Base-by-base conservation (phyloP, 2,888 invertebrate genomes). In the Pollenia angustigena region DNA sequence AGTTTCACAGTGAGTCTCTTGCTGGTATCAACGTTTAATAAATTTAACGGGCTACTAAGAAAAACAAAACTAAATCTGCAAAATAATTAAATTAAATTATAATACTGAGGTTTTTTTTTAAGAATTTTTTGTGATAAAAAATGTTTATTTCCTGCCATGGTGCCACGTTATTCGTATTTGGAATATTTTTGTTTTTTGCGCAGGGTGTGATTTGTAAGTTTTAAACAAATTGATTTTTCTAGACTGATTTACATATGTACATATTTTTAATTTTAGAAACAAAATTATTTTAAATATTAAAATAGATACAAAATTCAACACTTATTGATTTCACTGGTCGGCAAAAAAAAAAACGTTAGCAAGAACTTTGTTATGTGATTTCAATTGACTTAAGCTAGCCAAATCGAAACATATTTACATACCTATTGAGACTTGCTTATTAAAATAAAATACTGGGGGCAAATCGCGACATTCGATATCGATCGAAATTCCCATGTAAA, bases 51-150 rank as follows among this genome's bases (percentile, higher is more conserved):
- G 54, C 42, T 44, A n/a, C 11, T 16, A 23, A 32, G 40, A 62
- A 46, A 50, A 76, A 69, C 7, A 52, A 7, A 44, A 46, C 6
- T n/a, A 58, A 62, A 54, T 64, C 16, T 68, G 11, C 46, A 83
- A 64, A 75, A 54, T 18, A 64, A 64, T 42, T 50, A n/a, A 52
- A 78, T 56, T 50, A 16, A 80, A 68, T 42, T 32, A 48, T 16
- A 79, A 44, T 58, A 79, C 50, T 79, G 52, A 79, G 74, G 60
- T 60, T 75, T 74, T 79, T 23, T 23, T 68, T 74, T 48, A 89
- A 90, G 75, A 89, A 90, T 89, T 89, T 78, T 78, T 84, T 69
- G 88, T 89, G 92, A 92, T 92, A 91, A 92, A 90, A 68, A 88
- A 79, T 87, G 62, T 87, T 87, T 89, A 90, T 88, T 90, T 92